Conservation (phyloP, 2,888 invertebrate genomes). For the Tetranychus piercei region DNA sequence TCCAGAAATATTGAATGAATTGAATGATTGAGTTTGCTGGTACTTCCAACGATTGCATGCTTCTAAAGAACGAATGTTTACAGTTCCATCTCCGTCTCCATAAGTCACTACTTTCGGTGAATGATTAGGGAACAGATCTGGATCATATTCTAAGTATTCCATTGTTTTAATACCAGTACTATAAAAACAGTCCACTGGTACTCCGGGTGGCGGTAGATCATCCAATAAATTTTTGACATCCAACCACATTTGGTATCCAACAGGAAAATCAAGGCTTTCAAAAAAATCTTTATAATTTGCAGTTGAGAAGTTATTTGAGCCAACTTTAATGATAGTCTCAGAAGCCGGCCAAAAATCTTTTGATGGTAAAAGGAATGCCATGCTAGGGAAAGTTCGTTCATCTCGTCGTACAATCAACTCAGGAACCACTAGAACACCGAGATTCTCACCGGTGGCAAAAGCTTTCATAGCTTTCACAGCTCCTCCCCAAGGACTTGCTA, state of each 20-base stretch:
- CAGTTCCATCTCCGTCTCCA: slow-evolving; percentile 96
- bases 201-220: slow-evolving; percentile 59
- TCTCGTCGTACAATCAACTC: not conserved
- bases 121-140: slow-evolving; percentile 43
- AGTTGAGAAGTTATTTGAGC: slow-evolving; percentile 59
- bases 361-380: slow-evolving; percentile 87
- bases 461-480: slow-evolving; percentile 48
- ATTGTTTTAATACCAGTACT: slow-evolving; percentile 32
- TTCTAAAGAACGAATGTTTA: slow-evolving; percentile 65
- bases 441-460: not conserved
- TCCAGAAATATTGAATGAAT: slow-evolving; percentile 41
- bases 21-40: slow-evolving; percentile 46
- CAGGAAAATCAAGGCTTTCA: slow-evolving; percentile 56
- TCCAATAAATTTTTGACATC: slow-evolving; percentile 51
- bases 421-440: slow-evolving; percentile 31
- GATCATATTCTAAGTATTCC: slow-evolving; percentile 26
- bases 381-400: slow-evolving; percentile 73
- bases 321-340: slow-evolving; percentile 35
- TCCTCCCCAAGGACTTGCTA: slow-evolving; percentile 90
- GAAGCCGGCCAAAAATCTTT: not conserved
- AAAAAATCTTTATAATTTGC: slow-evolving; percentile 45
- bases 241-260: slow-evolving; percentile 74
- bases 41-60: slow-evolving; percentile 59
- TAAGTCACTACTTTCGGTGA: slow-evolving; percentile 46
- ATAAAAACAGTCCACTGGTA: slow-evolving; percentile 50